A percentile compares a stretch with the other conserved stretches of the same genome.
These are phyloP conservation scores for Acleris laterana DNA, from an alignment of 2,888 invertebrate species.

Conservation along the genomic window DNA sequence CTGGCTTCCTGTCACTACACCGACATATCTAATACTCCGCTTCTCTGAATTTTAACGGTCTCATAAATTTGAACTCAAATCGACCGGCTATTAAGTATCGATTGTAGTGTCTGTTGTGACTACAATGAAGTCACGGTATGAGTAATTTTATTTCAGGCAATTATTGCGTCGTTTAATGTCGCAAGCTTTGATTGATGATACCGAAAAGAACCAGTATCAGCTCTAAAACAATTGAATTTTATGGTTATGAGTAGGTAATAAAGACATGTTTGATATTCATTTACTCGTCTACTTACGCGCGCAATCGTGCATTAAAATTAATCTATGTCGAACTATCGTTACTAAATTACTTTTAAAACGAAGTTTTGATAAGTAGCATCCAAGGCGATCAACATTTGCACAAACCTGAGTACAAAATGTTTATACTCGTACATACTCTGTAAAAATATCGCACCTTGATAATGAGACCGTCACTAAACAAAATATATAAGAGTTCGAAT, in stretches of 20 bases:
- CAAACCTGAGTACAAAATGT: not conserved
- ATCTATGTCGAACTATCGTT: too few relatives aligned
- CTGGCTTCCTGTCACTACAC: conserved; percentile 71
- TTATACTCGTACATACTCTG: not conserved
- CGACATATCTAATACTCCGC: conserved; percentile 57
- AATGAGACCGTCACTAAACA: too few relatives aligned
- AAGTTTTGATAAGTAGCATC: too few relatives aligned
- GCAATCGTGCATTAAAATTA: too few relatives aligned
- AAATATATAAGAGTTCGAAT: too few relatives aligned
- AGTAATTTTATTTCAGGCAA: conserved; percentile 24
- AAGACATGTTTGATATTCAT: not conserved
- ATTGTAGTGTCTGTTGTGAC: conserved; percentile 27
- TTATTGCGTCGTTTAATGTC: conserved; percentile 21
- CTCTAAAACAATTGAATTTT: not conserved
- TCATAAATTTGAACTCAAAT: conserved; percentile 44
- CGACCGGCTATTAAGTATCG: conserved; percentile 38
- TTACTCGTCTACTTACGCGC: too few relatives aligned
- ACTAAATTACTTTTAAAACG: too few relatives aligned
- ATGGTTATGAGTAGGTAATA: not conserved
- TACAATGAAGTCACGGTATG: conserved; percentile 29
- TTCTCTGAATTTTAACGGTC: conserved; percentile 58
- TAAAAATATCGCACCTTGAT: too few relatives aligned
- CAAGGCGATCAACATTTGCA: too few relatives aligned
- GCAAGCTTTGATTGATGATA: conserved; percentile 14
- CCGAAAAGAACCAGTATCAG: not conserved